A percentile compares a stretch with the other conserved stretches of the same genome.
Evolutionary conservation across 2,113 vertebrate genomes (phyloP).

Genomic region (Cyanocitta stelleri): DNA sequence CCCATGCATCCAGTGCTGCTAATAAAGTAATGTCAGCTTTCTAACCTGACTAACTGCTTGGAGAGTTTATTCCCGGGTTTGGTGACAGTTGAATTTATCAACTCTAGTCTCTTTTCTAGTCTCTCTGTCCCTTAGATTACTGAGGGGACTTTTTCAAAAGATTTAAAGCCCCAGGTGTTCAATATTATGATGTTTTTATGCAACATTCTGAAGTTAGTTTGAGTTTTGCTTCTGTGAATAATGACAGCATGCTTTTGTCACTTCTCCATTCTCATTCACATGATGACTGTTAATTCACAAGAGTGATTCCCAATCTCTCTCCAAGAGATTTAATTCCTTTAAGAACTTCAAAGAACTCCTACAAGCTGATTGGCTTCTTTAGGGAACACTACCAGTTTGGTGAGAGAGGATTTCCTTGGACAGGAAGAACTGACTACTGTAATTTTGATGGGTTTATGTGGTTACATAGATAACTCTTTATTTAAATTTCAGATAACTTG

Average conservation of each 20-base stretch:
- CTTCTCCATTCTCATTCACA: neutral
- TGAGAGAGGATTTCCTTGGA: neutral
- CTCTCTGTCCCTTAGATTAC: neutral
- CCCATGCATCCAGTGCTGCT: neutral
- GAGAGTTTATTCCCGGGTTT: neutral
- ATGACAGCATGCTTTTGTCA: neutral
- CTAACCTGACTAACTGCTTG: neutral
- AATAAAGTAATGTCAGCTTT: neutral
- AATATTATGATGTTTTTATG: neutral
- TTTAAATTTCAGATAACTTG: neutral
- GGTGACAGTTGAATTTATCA: neutral
- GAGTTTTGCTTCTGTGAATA: neutral
- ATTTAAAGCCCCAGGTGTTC: neutral
- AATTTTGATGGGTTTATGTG: neutral
- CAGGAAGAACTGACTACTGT: neutral
- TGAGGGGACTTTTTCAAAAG: neutral
- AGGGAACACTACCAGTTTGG: neutral
- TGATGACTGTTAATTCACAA: neutral
- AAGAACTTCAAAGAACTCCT: neutral
- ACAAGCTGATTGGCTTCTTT: neutral
- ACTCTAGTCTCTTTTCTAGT: neutral
- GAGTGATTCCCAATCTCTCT: neutral
- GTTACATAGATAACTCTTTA: neutral
- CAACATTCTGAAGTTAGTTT: neutral
- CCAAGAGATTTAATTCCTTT: neutral